phyloP scores from a whole-genome alignment of 2,888 invertebrate species.

The Steinernema scapterisci region DNA sequence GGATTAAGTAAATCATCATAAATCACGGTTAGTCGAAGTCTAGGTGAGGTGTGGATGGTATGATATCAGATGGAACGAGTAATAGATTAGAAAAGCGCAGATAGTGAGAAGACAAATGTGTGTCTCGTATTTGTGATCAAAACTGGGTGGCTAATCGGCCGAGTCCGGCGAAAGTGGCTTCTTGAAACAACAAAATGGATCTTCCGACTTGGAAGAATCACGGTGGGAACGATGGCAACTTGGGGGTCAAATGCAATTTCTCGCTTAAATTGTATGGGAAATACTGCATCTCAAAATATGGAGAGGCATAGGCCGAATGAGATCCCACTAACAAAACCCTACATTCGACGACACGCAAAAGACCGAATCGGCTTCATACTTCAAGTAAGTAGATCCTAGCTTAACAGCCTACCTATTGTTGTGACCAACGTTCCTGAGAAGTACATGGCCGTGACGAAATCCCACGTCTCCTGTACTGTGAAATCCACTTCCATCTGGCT shows the following conservation, averaged over 20 bases:
- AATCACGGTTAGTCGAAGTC: slow-evolving; percentile 1
- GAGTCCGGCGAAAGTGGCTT: too few relatives aligned
- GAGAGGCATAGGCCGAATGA: too few relatives aligned
- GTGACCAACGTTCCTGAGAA: slow-evolving; percentile 65
- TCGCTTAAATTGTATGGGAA: too few relatives aligned
- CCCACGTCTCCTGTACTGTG: slow-evolving; percentile 48
- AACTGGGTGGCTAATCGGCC: background rate
- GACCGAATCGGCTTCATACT: background rate
- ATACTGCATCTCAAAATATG: too few relatives aligned
- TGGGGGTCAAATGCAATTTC: too few relatives aligned
- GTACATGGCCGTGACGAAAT: slow-evolving; percentile 63
- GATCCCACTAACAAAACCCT: background rate
- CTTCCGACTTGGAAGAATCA: too few relatives aligned
- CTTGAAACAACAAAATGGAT: too few relatives aligned
- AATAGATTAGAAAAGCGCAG: slow-evolving; percentile 1
- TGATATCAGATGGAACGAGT: background rate
- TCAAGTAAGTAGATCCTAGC: background rate
- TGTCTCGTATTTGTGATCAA: background rate
- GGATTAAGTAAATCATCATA: slow-evolving; percentile 2
- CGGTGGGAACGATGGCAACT: too few relatives aligned
- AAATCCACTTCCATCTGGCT: slow-evolving; percentile 48
- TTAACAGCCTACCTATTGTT: slow-evolving; percentile 55
- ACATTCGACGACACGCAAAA: background rate
- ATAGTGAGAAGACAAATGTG: slow-evolving; percentile 3
- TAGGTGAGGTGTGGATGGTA: background rate